These are phyloP conservation scores for Protobothrops mucrosquamatus DNA, from an alignment of 2,113 vertebrate genomes.

Conservation along the genomic window DNA sequence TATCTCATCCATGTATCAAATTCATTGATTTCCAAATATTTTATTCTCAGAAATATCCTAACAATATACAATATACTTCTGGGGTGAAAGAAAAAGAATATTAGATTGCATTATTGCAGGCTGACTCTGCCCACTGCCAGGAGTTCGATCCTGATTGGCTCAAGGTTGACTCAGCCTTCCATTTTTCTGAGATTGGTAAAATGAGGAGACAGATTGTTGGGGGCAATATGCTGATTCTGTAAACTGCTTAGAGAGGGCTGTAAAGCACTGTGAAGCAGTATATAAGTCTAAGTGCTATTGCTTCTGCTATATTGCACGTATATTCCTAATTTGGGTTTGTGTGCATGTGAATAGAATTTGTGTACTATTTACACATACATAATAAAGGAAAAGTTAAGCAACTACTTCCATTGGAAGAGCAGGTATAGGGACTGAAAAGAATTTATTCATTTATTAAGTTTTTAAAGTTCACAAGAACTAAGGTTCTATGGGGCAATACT, in stretches of 20 bases:
- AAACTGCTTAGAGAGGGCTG: too few relatives aligned
- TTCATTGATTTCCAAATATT: neutral
- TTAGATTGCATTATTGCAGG: neutral
- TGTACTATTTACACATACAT: neutral
- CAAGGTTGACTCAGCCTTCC: too few relatives aligned
- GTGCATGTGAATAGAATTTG: neutral
- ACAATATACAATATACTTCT: neutral
- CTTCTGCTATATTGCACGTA: neutral
- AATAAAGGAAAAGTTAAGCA: neutral
- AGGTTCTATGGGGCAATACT: neutral
- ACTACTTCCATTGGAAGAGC: neutral
- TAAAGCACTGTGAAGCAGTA: too few relatives aligned
- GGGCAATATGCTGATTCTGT: too few relatives aligned
- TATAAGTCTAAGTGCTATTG: neutral
- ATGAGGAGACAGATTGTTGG: too few relatives aligned
- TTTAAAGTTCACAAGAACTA: neutral
- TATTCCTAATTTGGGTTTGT: neutral
- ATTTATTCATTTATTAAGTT: neutral
- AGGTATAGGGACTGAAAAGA: neutral
- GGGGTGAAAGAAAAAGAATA: neutral
- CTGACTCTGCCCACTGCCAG: neutral
- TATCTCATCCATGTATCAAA: neutral
- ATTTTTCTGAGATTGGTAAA: too few relatives aligned
- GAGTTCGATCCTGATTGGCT: neutral
- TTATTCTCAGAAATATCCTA: neutral